Evolutionary conservation across 2,888 invertebrate species (phyloP).

Genomic region (Liopterus haemorrhoidalis): DNA sequence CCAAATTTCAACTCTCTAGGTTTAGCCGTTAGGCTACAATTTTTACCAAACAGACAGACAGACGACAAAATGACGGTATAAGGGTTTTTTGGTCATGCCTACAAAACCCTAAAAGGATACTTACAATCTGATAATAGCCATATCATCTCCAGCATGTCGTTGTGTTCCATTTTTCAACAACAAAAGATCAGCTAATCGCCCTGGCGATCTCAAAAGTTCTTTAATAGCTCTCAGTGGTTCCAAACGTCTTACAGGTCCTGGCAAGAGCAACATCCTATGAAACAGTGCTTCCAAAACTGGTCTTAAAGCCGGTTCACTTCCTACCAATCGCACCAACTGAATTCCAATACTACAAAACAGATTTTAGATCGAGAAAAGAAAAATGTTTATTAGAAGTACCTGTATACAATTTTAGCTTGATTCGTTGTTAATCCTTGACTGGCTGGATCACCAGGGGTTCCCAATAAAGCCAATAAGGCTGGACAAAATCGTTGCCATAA

Average conservation of each 20-base stretch:
- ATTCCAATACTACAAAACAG: conserved; percentile 70
- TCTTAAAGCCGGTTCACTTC: conserved; percentile 76
- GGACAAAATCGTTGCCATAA: conserved; percentile 92
- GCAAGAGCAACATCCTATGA: conserved; percentile 85
- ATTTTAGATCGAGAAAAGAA: no score
- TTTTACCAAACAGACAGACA: no score
- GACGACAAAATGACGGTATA: no score
- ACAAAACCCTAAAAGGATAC: no score
- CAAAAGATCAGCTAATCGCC: conserved; percentile 66
- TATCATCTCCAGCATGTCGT: conserved; percentile 66
- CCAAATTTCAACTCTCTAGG: no score
- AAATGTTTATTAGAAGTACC: no score
- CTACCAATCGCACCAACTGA: conserved; percentile 81
- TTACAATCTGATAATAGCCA: conserved; percentile 77
- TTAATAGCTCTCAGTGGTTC: conserved; percentile 79
- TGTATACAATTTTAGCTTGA: conserved; percentile 85
- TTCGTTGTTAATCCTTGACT: conserved; percentile 74
- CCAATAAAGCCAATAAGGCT: conserved; percentile 77
- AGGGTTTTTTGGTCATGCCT: no score
- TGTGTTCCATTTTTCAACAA: conserved; percentile 56
- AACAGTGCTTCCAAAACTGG: conserved; percentile 90
- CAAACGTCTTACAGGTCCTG: conserved; percentile 75
- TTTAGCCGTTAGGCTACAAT: no score
- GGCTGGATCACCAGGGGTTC: conserved; percentile 75
- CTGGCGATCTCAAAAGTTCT: conserved; percentile 74